phyloP scores from a whole-genome alignment of 2,888 invertebrate genomes.

The Brassicogethes aeneus region DNA sequence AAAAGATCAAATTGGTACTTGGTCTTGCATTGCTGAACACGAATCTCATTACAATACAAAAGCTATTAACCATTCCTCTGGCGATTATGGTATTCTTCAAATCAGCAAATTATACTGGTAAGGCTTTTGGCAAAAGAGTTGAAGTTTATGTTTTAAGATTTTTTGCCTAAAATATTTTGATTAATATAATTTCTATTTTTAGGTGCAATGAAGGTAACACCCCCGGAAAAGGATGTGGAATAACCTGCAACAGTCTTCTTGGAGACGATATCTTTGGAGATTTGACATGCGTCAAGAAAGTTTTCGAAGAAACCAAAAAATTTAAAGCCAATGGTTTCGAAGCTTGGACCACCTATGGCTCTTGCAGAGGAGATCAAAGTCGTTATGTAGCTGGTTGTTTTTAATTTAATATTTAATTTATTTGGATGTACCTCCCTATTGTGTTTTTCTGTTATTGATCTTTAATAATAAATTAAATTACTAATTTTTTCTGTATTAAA shows the following conservation, averaged over 20 bases:
- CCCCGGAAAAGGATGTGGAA: conserved; percentile 6
- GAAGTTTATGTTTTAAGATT: too few relatives aligned
- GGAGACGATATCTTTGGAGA: conserved; percentile 23
- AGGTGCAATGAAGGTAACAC: conserved; percentile 7
- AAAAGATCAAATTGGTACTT: conserved; percentile 21
- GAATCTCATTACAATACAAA: conserved; percentile 19
- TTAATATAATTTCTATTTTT: too few relatives aligned
- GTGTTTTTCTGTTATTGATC: too few relatives aligned
- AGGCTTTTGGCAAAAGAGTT: too few relatives aligned
- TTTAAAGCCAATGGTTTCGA: neutral
- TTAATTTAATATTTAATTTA: too few relatives aligned
- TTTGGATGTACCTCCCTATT: too few relatives aligned
- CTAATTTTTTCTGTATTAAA: too few relatives aligned
- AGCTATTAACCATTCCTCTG: conserved; percentile 15
- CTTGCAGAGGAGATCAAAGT: neutral
- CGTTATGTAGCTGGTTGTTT: neutral
- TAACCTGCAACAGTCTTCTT: conserved; percentile 17
- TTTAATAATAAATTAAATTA: too few relatives aligned
- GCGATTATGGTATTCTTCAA: conserved; percentile 22
- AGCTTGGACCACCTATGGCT: neutral
- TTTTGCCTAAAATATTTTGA: too few relatives aligned
- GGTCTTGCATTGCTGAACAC: conserved; percentile 19
- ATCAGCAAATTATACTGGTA: conserved; percentile 20
- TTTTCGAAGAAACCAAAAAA: neutral
- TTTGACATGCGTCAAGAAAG: conserved; percentile 8